Conservation (phyloP, 2,888 invertebrate genomes). For the Nomada hirtipes region DNA sequence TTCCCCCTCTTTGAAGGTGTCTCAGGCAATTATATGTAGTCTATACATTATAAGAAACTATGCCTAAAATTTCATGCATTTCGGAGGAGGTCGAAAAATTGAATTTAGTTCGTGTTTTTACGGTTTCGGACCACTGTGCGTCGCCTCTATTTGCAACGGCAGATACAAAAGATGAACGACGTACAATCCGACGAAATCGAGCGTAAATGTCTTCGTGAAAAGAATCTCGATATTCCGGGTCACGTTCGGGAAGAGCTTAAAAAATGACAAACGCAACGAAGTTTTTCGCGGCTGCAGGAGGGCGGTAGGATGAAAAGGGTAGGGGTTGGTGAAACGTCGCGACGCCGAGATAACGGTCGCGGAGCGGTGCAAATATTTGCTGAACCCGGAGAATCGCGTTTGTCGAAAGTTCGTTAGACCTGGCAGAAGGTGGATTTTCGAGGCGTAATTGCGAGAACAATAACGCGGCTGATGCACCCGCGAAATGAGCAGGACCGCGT, state of each 20-base stretch:
- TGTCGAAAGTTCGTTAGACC: conserved; percentile 63
- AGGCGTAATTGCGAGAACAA: conserved; percentile 67
- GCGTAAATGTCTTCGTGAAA: neutral
- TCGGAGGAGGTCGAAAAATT: too few species aligned
- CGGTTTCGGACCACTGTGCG: too few species aligned
- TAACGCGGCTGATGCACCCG: conserved; percentile 55
- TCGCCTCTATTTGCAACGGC: too few species aligned
- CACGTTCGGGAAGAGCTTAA: neutral
- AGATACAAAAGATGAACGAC: neutral
- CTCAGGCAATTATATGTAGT: too few species aligned
- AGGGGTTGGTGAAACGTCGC: conserved; percentile 24
- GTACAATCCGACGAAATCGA: neutral
- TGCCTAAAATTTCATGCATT: too few species aligned
- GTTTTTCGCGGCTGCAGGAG: conserved; percentile 30
- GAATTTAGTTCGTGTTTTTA: too few species aligned
- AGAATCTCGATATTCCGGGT: neutral
- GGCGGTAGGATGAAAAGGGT: neutral
- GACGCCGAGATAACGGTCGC: conserved; percentile 47
- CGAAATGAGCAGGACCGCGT: conserved; percentile 50
- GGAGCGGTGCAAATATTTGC: conserved; percentile 60
- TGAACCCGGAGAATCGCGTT: conserved; percentile 57
- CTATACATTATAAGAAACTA: too few species aligned
- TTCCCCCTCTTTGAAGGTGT: too few species aligned
- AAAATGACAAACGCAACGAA: conserved; percentile 43
- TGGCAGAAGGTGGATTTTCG: conserved; percentile 58